These are phyloP conservation scores for Linnaemya tessellans DNA, from an alignment of 2,888 invertebrate species.

Conservation along the genomic window DNA sequence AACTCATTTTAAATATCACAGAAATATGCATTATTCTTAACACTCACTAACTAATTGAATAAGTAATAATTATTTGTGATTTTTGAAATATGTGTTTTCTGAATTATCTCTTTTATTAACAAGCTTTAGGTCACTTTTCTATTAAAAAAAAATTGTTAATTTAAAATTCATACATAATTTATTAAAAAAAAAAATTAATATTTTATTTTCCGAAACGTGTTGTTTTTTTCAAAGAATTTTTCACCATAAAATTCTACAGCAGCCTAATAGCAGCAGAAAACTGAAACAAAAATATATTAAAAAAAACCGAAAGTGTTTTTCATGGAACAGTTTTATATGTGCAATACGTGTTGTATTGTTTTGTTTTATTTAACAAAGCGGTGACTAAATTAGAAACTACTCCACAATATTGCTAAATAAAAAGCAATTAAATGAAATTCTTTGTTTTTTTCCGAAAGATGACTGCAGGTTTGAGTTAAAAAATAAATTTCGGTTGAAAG, in stretches of 20 bases:
- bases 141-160: too few relatives aligned
- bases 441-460: neutral
- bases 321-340: neutral
- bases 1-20: too few relatives aligned
- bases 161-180: too few relatives aligned
- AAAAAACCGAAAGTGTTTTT: neutral
- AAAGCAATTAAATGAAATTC: neutral
- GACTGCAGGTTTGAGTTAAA: neutral
- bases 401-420: neutral
- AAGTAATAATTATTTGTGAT: too few relatives aligned
- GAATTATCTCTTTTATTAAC: too few relatives aligned
- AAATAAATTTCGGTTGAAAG: too few relatives aligned
- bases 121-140: too few relatives aligned
- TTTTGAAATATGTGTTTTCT: neutral
- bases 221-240: neutral
- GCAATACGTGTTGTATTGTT: neutral
- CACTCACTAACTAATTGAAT: too few relatives aligned
- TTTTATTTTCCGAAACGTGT: too few relatives aligned
- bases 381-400: neutral
- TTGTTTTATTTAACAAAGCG: neutral
- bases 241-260: neutral
- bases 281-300: neutral
- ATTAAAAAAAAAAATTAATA: too few relatives aligned
- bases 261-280: neutral
- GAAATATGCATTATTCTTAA: too few relatives aligned